These are phyloP conservation scores for Paramormyrops kingsleyae DNA, from an alignment of 2,113 vertebrate genomes.

Conservation along the genomic window DNA sequence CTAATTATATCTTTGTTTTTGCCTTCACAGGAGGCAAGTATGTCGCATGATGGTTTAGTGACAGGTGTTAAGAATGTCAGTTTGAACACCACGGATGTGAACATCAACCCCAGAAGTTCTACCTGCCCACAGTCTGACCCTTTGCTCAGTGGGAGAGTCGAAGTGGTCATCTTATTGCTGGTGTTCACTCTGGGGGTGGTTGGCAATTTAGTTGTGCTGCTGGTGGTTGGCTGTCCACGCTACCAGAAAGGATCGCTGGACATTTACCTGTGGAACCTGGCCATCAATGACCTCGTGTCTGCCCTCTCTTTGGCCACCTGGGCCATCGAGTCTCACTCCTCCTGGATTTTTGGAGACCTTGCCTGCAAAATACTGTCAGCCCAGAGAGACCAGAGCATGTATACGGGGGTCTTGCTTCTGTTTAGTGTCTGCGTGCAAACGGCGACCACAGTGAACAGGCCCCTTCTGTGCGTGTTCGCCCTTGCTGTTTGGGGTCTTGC, in stretches of 20 bases:
- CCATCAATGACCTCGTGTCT: background rate
- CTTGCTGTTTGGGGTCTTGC: background rate
- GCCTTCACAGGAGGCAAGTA: background rate
- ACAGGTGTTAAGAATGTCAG: background rate
- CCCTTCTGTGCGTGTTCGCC: background rate
- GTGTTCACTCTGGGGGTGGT: background rate
- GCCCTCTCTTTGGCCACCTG: background rate
- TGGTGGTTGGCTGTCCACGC: background rate
- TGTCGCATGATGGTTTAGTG: background rate
- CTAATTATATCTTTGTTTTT: background rate
- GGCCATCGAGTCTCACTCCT: background rate
- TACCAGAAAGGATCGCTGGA: background rate
- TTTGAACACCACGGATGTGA: background rate
- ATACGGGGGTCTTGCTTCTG: conserved; percentile 6
- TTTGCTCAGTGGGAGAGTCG: background rate
- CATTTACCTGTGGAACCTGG: background rate
- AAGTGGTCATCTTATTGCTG: background rate
- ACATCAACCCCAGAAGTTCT: background rate
- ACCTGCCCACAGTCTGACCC: background rate
- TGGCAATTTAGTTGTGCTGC: background rate
- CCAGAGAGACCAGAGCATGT: background rate
- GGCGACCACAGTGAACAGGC: background rate
- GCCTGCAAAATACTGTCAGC: background rate
- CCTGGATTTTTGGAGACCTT: background rate
- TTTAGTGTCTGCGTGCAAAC: background rate